phyloP scores from a whole-genome alignment of 2,888 invertebrate species.

The Eumacrocentrus americanus region DNA sequence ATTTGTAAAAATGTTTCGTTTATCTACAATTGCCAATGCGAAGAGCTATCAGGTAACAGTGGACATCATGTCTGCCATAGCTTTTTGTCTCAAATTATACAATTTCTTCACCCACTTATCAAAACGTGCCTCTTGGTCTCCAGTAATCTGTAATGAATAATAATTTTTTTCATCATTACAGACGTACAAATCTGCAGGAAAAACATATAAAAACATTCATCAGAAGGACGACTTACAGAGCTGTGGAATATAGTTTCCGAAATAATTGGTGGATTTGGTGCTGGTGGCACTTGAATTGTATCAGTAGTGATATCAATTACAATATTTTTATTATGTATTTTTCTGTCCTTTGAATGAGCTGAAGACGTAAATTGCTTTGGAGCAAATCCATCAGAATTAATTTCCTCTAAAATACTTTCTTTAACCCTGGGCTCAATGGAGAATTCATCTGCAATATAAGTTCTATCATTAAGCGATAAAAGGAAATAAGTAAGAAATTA shows the following conservation, averaged over 20 bases:
- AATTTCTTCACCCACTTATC: constrained; percentile 80
- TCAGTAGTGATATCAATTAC: constrained; percentile 76
- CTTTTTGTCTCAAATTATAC: constrained; percentile 70
- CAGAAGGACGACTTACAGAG: constrained; percentile 44
- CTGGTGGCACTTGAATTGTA: constrained; percentile 72
- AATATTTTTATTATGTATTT: constrained; percentile 69
- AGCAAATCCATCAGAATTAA: constrained; percentile 74
- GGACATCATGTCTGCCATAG: constrained; percentile 60
- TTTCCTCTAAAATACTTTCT: constrained; percentile 69
- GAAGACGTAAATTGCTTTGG: constrained; percentile 66
- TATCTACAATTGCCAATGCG: too few relatives aligned
- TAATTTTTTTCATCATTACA: not conserved
- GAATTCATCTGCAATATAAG: constrained; percentile 57
- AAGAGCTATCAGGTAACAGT: constrained; percentile 26
- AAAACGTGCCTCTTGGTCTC: constrained; percentile 71
- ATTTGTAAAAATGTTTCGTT: not conserved
- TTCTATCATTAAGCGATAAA: too few relatives aligned
- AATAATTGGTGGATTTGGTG: constrained; percentile 44
- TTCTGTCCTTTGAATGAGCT: constrained; percentile 66
- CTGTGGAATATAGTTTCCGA: constrained; percentile 57
- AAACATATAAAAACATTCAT: constrained; percentile 4
- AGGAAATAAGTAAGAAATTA: too few relatives aligned
- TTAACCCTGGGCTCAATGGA: constrained; percentile 52
- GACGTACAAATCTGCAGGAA: constrained; percentile 13
- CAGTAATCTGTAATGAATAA: constrained; percentile 68